Base-by-base conservation (phyloP, 2,888 invertebrate species). In the Esperia sulphurella region DNA sequence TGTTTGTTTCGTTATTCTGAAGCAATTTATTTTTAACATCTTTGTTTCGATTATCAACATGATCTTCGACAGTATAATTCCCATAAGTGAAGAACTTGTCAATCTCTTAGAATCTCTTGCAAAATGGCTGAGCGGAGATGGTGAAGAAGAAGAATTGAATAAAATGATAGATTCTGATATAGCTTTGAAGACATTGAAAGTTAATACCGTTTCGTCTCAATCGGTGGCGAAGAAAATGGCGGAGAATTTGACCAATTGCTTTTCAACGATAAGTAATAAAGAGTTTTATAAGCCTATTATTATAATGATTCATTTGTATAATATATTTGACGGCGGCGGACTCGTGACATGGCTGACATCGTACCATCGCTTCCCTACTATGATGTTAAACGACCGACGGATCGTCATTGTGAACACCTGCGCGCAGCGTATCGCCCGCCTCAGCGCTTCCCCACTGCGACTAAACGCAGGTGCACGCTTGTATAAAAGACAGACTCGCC, bases 71-170 rank as follows among this genome's bases (percentile, higher is more conserved):
- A 21, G 21, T 21, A 5, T 75, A 2, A 75, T 77, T 46, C 75
- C 76, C 0, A 76, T 76, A 1, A 75, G 44, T 69, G 37, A 85
- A 83, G 58, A 82, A 83, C 21, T 83, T 79, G 49, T 85, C 85
- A 30, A 85, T 85, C 51, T 85, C 83, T 51, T 80, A 82, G 9
- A 84, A 54, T 0, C 83, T 84, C 50, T 82, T 75, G 43, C n/a
- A n/a, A 74, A 85, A 44, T 92, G 91, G 85, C 81, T 92, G 35
- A 79, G 93, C 57, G 92, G 92, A 8, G 66, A 80, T 8, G 65
- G 63, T 0, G 78, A 79, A 51, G 76, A 82, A 14, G 90, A 90
- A 0, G 84, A 75, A 50, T 53, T 81, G 7, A 61, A n/a, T n/a
- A n/a, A n/a, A 47, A 75, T 81, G 58, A 76, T 79, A 0, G 74